Evolutionary conservation across 2,797 vertebrate species (phyloP).

Genomic region (Lates japonicus): DNA sequence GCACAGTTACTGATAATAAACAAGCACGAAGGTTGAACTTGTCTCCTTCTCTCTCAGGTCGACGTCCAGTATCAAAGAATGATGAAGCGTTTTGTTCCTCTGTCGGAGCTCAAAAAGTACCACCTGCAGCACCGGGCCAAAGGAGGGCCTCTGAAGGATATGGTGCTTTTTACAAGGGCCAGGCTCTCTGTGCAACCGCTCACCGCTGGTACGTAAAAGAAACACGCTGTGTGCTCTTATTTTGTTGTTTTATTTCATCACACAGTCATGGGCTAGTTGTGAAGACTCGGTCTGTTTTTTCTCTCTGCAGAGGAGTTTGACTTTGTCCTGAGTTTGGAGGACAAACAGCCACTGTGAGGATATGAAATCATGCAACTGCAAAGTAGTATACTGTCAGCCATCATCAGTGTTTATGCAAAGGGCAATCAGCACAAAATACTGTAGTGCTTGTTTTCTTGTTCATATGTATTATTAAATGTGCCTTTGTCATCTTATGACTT

Average conservation of each 20-base stretch:
- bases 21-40: not conserved
- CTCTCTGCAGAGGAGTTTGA: constrained; percentile 92
- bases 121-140: constrained; percentile 88
- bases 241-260: not conserved
- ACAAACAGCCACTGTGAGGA: constrained; percentile 82
- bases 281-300: constrained; percentile 40
- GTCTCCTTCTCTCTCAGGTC: constrained; percentile 83
- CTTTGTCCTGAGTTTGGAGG: constrained; percentile 93
- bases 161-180: constrained; percentile 91
- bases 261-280: not conserved
- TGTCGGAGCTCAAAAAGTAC: constrained; percentile 92
- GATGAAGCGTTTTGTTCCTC: constrained; percentile 91
- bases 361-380: constrained; percentile 19
- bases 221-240: not conserved
- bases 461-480: constrained; percentile 32
- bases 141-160: constrained; percentile 89
- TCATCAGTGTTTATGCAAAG: not conserved
- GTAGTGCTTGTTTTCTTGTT: constrained; percentile 11
- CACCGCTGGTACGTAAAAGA: constrained; percentile 85
- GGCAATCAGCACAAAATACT: not conserved
- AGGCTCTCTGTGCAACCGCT: constrained; percentile 95
- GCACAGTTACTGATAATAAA: not conserved
- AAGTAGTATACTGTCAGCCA: not conserved
- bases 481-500: not conserved
- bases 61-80: constrained; percentile 94